Evolutionary conservation across 2,888 invertebrate species (phyloP).

Genomic region (Vanessa cardui): DNA sequence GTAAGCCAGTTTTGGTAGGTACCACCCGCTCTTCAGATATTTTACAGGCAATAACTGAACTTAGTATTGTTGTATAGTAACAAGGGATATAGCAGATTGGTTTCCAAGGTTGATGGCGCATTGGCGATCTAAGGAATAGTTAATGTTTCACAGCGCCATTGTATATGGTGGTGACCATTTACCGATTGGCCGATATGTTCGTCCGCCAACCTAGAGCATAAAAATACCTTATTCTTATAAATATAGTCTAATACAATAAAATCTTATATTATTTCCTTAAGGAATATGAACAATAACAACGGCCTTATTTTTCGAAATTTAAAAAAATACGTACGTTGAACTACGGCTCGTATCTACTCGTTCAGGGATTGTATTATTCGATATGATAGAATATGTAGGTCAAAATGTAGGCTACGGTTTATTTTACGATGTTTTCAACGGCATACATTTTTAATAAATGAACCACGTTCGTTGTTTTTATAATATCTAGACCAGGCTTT

Average conservation of each 20-base stretch:
- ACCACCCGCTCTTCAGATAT: no score
- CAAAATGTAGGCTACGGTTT: slow-evolving; percentile 33
- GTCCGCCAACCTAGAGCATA: no score
- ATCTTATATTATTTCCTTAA: slow-evolving; percentile 9
- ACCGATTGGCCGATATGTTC: no score
- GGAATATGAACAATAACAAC: slow-evolving; percentile 7
- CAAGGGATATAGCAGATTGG: no score
- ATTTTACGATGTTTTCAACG: slow-evolving; percentile 25
- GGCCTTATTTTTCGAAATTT: slow-evolving; percentile 14
- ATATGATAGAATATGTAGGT: slow-evolving; percentile 35
- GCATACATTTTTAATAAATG: slow-evolving; percentile 10
- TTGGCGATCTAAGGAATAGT: no score
- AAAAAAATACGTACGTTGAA: slow-evolving; percentile 29
- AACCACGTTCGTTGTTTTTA: not conserved
- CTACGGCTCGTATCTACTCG: slow-evolving; percentile 31
- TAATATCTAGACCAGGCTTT: not conserved
- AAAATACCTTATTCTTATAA: no score
- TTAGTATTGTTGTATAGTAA: no score
- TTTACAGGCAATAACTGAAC: no score
- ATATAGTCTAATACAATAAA: not conserved
- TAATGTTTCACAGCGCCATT: no score
- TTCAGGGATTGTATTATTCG: slow-evolving; percentile 30
- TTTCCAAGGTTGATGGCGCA: no score
- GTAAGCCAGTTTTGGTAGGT: no score
- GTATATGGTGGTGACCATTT: no score